A percentile compares a stretch with the other conserved stretches of the same genome.
phyloP scores from a whole-genome alignment of 2,113 vertebrate genomes.

The Toxotes jaculatrix region DNA sequence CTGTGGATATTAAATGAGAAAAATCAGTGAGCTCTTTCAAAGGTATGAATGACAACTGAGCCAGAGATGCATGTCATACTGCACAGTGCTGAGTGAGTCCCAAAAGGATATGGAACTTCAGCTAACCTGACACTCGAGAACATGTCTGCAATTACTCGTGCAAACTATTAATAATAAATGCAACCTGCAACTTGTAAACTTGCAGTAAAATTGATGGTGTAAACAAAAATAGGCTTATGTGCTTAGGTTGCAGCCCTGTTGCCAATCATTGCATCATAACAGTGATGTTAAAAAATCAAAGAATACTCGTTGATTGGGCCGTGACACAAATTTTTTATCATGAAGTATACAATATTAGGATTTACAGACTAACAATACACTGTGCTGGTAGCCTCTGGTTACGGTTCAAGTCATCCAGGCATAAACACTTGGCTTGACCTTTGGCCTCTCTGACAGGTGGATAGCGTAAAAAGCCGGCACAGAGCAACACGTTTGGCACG shows the following conservation, averaged over 20 bases:
- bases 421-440: constrained; percentile 47
- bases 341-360: neutral
- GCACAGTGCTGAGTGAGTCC: neutral
- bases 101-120: constrained; percentile 16
- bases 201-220: constrained; percentile 41
- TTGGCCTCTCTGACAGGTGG: constrained; percentile 76
- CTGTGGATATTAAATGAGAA: neutral
- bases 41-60: constrained; percentile 6
- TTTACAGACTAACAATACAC: neutral
- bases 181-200: constrained; percentile 31
- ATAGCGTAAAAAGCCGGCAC: constrained; percentile 64
- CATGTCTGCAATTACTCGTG: constrained; percentile 40
- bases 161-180: constrained; percentile 58
- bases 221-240: constrained; percentile 28
- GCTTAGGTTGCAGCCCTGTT: constrained; percentile 31
- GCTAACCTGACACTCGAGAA: constrained; percentile 59
- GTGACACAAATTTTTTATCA: constrained; percentile 1
- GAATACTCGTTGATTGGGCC: neutral
- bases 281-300: constrained; percentile 18
- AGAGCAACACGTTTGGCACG: constrained; percentile 62
- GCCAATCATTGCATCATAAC: constrained; percentile 37
- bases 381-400: neutral
- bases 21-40: neutral
- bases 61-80: constrained; percentile 7
- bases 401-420: constrained; percentile 21